phyloP scores from a whole-genome alignment of 2,797 vertebrate species.

The Hoplostethus mediterraneus region DNA sequence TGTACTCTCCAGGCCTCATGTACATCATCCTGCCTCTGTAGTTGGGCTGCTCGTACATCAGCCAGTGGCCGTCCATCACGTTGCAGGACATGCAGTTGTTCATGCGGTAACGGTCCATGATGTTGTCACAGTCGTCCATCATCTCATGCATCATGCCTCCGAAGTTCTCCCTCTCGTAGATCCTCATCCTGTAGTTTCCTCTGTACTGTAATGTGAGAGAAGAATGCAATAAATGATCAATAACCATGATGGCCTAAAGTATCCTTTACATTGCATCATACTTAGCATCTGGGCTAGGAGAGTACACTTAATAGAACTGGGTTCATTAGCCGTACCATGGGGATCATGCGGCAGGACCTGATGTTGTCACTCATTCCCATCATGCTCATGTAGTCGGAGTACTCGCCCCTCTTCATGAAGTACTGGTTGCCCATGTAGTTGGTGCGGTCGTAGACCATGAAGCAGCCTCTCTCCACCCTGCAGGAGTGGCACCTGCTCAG shows the following conservation, averaged over 20 bases:
- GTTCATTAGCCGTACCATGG: conserved; percentile 49
- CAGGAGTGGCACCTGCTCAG: conserved; percentile 70
- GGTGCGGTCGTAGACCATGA: conserved; percentile 68
- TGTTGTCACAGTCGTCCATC: conserved; percentile 63
- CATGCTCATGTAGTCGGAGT: conserved; percentile 61
- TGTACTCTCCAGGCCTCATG: conserved; percentile 68
- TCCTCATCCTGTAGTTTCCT: conserved; percentile 57
- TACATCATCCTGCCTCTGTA: conserved; percentile 63
- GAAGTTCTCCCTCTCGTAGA: conserved; percentile 65
- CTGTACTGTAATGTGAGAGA: conserved; percentile 34
- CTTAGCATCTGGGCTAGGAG: too few relatives aligned
- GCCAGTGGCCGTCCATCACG: conserved; percentile 66
- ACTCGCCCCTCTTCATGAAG: conserved; percentile 67
- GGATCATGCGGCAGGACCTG: conserved; percentile 65
- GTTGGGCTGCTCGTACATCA: conserved; percentile 61
- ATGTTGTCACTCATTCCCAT: conserved; percentile 61
- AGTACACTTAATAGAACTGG: too few relatives aligned
- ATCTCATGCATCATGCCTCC: conserved; percentile 52
- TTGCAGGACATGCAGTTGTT: conserved; percentile 61
- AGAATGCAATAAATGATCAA: too few relatives aligned
- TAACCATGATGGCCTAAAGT: too few relatives aligned
- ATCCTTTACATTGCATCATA: too few relatives aligned
- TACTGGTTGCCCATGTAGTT: conserved; percentile 71
- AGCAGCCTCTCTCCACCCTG: conserved; percentile 69
- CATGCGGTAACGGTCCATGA: conserved; percentile 60